Evolutionary conservation across 1,140 invertebrate genomes (phyloP), one percentile per base, ranked within the genome.

Genomic region (Eufriesea mexicana): DNA sequence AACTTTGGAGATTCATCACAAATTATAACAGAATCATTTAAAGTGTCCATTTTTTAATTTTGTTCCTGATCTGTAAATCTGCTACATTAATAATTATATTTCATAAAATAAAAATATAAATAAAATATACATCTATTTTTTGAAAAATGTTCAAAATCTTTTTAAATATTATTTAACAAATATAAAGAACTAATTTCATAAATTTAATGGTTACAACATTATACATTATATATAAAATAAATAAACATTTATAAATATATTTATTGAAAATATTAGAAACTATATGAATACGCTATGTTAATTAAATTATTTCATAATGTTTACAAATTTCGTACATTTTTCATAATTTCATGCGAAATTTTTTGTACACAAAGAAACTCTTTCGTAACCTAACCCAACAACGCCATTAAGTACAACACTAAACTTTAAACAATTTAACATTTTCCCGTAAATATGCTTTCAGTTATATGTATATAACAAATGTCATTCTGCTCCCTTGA

Each of bases 1-100:
- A 45, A 54, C 5, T 70, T 79, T 9, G 54, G 2, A 28, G 25
- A 23, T 25, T 7, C 10, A 5, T 68, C 54, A 28, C 74, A 84
- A 42, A 84, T 73, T 35, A 84, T 57, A 7, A 84, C 42, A 72
- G 82, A 84, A 12, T 79, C 23, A 28, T 84, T 66, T 28, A 73
- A 57, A 25, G 7, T 18, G 9, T 25, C 67, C 82, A 84, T 84
- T 57, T 54, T 73, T 70, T 1, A 35, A 62, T 14, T 49, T n/a
- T 55, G 35, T 55, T 18, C n/a, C 77, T 0, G 18, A 35, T 10
- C 18, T 51, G 6, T 20, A 23, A 51, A 4, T 16, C 25, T 54
- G 6, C 20, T 20, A 9, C 18, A 12, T 28, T 9, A 57, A 75
- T 20, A 57, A n/a, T 23, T 5, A 57, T 35, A 49, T 4, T 16